Evolutionary conservation across 2,797 vertebrate species (phyloP), one percentile per base, ranked within the genome.

Genomic region (Eurystomus glaucurus): DNA sequence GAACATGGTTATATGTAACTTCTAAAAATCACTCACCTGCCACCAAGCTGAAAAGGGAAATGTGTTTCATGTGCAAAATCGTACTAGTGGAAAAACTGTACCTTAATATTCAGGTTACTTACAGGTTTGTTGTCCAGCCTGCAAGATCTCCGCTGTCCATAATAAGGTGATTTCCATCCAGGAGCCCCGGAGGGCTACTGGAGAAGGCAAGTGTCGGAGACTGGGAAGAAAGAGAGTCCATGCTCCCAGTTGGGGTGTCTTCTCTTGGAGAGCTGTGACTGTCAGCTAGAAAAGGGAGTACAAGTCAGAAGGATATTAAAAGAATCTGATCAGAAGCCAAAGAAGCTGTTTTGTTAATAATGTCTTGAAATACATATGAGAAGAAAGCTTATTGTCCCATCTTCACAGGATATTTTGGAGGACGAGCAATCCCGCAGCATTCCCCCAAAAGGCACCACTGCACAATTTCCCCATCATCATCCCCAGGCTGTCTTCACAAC

Each of bases 171-270:
- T 98, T 98, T 82, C 95, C 98, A 6, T 98, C 98, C 94, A 97
- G 48, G 39, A 97, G 98, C 79, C 98, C 98, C 2, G 97, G 93
- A 4, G 98, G 97, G n/a, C 98, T 98, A 48, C 98, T 98, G 9
- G 98, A 98, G 83, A 98, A 72, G 2, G 94, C 93, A 26, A 98
- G 98, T 2, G 98, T 98, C 1, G 99, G 99, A 29, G 99, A 99
- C 14, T 99, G 99, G 37, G 99, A 99, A 29, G 99, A 99, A 41
- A 99, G 98, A 0, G 99, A 99, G 97, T 99, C 99, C 28, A 98
- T 98, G 95, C 99, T 99, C 94, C 99, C 98, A 86, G 98, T 98
- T 19, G 99, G 99, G 4, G 99, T 98, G 72, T 99, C 99, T 74
- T 99, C 99, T 85, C 98, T 98, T 13, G 97, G 97, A 60, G 97